Evolutionary conservation across 2,888 invertebrate species (phyloP).

Genomic region (Crioceris asparagi): DNA sequence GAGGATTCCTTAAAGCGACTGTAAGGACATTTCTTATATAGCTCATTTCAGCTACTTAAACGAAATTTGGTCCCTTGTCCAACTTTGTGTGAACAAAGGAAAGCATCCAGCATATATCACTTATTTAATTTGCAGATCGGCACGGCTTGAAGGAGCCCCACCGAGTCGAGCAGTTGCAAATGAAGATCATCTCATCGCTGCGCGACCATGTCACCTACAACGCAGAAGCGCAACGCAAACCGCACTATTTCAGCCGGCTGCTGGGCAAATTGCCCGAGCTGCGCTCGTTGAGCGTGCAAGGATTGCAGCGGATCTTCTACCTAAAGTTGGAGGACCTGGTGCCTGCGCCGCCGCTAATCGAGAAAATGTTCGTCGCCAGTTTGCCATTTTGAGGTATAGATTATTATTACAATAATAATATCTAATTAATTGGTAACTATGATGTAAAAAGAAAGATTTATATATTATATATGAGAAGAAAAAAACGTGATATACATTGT

Average conservation of each 20-base stretch:
- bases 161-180: conserved; percentile 88
- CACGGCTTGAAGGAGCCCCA: conserved; percentile 87
- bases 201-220: conserved; percentile 94
- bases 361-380: conserved; percentile 91
- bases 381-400: conserved; percentile 76
- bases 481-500: no score
- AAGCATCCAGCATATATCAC: not conserved
- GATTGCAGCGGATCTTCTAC: conserved; percentile 89
- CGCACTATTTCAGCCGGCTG: conserved; percentile 88
- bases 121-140: conserved; percentile 54
- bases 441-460: no score
- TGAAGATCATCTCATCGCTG: conserved; percentile 91
- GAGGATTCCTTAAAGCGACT: no score
- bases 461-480: no score
- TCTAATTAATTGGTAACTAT: no score
- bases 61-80: conserved; percentile 1
- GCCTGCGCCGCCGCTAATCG: conserved; percentile 85
- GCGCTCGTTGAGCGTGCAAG: conserved; percentile 85
- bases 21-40: no score
- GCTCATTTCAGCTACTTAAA: no score
- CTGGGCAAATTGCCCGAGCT: conserved; percentile 88
- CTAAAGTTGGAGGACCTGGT: conserved; percentile 86
- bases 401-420: not conserved
- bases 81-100: no score
- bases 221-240: conserved; percentile 77